Evolutionary conservation across 2,113 vertebrate species (phyloP), one percentile per base, ranked within the genome.

Genomic region (Blennius ocellaris): DNA sequence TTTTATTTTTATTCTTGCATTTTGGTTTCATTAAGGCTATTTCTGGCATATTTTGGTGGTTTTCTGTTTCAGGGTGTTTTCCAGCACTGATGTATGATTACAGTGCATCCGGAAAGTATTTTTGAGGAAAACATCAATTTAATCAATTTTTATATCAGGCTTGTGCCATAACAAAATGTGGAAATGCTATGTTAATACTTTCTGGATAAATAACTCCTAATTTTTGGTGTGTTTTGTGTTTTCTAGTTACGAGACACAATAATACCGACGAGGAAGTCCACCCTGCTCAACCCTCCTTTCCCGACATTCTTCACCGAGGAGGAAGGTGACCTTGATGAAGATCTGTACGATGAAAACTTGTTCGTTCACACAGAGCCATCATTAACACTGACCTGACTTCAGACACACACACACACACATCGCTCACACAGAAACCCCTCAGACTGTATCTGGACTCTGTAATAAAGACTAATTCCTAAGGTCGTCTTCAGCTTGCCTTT

Each of bases 291-390:
- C 43, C 94, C 95, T 8, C 97, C 96, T 0, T 99, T 99, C 78
- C 98, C 98, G 44, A 99, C 97, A 0, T 98, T 93, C 87, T 99
- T 98, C 82, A 93, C 93, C 47, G 97, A 99, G 78, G 95, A 94
- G 56, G 95, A 97, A 0, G 93, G 94, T 39, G 68, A 96, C 8
- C 93, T 99, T 3, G 93, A 95, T 1, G 97, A 99, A 86, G 96
- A 99, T 74, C 82, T 99, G 65, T 99, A 93, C 2, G 96, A 96
- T 10, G 88, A 96, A 0, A 77, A 94, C 11, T 21, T 99, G 80
- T 98, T 95, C 66, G 88, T 96, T 83, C 96, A 95, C 85, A 92
- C 89, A 0, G 93, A 96, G 2, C 93, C 93, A 2, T 96, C 96
- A 6, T 50, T 97, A 56, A 82, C 83, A 0, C 93, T 95, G 1